phyloP scores from a whole-genome alignment of 2,113 vertebrate genomes.

The Lanius collurio region DNA sequence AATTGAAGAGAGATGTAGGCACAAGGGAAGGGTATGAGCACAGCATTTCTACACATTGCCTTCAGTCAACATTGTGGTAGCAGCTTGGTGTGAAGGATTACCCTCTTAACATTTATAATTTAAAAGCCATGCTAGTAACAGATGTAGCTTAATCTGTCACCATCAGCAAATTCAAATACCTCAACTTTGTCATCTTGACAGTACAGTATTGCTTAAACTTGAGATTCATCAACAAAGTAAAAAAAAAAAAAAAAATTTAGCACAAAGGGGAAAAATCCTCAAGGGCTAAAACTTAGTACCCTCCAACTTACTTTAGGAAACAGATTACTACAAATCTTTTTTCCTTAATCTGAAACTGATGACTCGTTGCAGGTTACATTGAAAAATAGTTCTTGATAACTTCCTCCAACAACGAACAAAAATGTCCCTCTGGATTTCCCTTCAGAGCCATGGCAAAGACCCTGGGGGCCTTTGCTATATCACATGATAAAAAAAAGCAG shows the following conservation, averaged over 20 bases:
- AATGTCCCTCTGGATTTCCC: not conserved
- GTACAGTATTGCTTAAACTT: not conserved
- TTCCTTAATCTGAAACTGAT: not conserved
- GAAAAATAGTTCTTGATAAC: not conserved
- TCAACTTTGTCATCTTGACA: not conserved
- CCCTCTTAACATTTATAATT: not conserved
- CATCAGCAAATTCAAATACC: not conserved
- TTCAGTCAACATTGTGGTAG: not conserved
- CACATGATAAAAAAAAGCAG: constrained; percentile 85
- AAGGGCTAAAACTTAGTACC: not conserved
- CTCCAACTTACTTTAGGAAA: not conserved
- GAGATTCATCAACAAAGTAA: not conserved
- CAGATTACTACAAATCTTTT: not conserved
- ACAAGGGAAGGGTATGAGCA: not conserved
- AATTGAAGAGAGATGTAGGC: not conserved
- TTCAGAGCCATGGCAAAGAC: constrained; percentile 83
- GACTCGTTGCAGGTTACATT: not conserved
- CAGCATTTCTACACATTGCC: not conserved
- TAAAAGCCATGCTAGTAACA: not conserved
- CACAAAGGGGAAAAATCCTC: not conserved
- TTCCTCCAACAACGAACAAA: not conserved
- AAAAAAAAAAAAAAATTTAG: not conserved
- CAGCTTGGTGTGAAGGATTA: not conserved
- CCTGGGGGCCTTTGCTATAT: constrained; percentile 79
- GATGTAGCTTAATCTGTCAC: not conserved